These are phyloP conservation scores for Macrobrachium nipponense DNA, from an alignment of 1,140 invertebrate species.

Conservation along the genomic window DNA sequence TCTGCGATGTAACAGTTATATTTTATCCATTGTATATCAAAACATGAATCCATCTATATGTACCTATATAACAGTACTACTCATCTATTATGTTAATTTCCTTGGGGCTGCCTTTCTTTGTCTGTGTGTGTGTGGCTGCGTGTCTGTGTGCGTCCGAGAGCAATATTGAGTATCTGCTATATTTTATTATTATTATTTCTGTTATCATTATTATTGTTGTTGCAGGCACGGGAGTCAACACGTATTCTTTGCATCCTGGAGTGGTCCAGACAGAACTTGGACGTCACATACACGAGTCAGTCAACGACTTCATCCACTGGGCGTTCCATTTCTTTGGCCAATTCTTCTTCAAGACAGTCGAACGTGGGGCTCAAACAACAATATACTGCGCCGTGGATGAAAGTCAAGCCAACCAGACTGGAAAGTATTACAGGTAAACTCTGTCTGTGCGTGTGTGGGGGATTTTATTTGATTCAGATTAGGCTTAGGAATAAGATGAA, in stretches of 20 bases:
- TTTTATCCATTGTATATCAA: too few species aligned
- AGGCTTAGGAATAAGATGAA: too few species aligned
- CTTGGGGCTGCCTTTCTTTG: too few species aligned
- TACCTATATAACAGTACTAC: too few species aligned
- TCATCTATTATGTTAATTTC: too few species aligned
- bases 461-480: background rate
- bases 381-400: conserved; percentile 81
- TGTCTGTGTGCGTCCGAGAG: too few species aligned
- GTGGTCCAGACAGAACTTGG: conserved; percentile 78
- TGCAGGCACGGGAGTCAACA: conserved; percentile 69
- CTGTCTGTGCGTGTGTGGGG: background rate
- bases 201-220: conserved; percentile 66
- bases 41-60: too few species aligned
- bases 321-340: conserved; percentile 72
- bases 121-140: too few species aligned
- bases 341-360: conserved; percentile 80
- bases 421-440: conserved; percentile 77
- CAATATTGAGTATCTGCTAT: too few species aligned
- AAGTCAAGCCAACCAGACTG: conserved; percentile 74
- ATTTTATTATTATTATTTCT: too few species aligned
- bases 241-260: conserved; percentile 71
- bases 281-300: conserved; percentile 78
- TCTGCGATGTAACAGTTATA: too few species aligned
- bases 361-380: conserved; percentile 80
- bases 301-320: conserved; percentile 67